Conservation (phyloP, 2,113 vertebrate genomes). For the Thryonomys swinderianus region DNA sequence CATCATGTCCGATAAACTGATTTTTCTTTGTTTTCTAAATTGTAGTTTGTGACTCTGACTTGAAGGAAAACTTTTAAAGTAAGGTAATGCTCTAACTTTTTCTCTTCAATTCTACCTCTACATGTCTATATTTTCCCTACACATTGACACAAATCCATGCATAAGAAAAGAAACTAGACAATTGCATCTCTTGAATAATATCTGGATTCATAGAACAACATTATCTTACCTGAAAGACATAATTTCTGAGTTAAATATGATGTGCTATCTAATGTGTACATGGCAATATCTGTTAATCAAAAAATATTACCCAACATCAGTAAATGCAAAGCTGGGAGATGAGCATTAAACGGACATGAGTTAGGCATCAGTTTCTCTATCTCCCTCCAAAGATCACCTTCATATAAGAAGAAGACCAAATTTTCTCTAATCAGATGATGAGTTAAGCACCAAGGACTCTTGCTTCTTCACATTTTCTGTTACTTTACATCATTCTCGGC, state of each 20-base stretch:
- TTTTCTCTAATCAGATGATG: background rate
- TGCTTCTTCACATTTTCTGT: background rate
- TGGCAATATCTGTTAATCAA: background rate
- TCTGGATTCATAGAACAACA: background rate
- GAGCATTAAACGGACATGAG: background rate
- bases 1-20: background rate
- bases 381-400: background rate
- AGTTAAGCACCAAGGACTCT: background rate
- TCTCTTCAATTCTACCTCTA: background rate
- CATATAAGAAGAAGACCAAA: background rate
- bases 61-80: background rate
- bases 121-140: background rate
- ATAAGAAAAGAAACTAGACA: background rate
- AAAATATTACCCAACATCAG: background rate
- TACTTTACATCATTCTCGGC: background rate
- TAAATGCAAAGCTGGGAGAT: background rate
- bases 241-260: background rate
- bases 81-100: background rate
- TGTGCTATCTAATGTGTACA: background rate
- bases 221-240: background rate
- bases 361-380: background rate
- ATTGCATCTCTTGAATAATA: background rate
- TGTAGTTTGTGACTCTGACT: background rate
- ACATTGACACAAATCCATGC: background rate
- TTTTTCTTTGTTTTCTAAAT: background rate